These are phyloP conservation scores for Glossophaga mutica DNA, from an alignment of 2,797 vertebrate genomes.

Conservation along the genomic window DNA sequence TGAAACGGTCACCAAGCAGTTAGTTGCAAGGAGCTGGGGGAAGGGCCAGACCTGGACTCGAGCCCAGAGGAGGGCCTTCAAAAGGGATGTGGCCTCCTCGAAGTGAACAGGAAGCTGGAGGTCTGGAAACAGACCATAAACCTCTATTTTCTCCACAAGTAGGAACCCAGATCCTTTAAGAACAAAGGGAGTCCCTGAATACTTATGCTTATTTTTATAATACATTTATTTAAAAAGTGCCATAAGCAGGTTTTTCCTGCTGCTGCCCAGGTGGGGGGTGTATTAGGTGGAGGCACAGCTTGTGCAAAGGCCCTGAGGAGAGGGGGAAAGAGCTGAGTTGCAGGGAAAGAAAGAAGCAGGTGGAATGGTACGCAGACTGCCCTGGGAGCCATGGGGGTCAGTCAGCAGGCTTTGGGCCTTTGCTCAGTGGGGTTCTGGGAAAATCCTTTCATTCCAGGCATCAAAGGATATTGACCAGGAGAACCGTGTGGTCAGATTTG, in stretches of 20 bases:
- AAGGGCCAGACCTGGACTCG: not conserved
- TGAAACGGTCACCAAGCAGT: not conserved
- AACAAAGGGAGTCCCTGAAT: not conserved
- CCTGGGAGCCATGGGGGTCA: not conserved
- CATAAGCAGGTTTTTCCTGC: not conserved
- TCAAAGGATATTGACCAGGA: not conserved
- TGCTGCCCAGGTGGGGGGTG: not conserved
- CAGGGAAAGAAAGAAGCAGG: not conserved
- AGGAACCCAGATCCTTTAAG: not conserved
- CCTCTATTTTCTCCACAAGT: not conserved
- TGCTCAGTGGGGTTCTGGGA: not conserved
- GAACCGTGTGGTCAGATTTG: not conserved
- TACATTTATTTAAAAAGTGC: not conserved
- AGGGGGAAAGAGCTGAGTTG: not conserved
- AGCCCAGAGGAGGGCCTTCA: not conserved
- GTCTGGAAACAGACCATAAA: not conserved
- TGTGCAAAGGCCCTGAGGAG: not conserved
- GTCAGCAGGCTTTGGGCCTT: not conserved
- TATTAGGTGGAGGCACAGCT: not conserved
- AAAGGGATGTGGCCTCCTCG: not conserved
- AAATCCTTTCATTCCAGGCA: not conserved
- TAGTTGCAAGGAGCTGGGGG: not conserved
- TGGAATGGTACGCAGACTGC: too few species aligned
- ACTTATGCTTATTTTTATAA: not conserved
- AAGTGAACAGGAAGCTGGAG: not conserved